These are phyloP conservation scores for Seriola quinqueradiata DNA, from an alignment of 2,113 vertebrate species.

Conservation along the genomic window DNA sequence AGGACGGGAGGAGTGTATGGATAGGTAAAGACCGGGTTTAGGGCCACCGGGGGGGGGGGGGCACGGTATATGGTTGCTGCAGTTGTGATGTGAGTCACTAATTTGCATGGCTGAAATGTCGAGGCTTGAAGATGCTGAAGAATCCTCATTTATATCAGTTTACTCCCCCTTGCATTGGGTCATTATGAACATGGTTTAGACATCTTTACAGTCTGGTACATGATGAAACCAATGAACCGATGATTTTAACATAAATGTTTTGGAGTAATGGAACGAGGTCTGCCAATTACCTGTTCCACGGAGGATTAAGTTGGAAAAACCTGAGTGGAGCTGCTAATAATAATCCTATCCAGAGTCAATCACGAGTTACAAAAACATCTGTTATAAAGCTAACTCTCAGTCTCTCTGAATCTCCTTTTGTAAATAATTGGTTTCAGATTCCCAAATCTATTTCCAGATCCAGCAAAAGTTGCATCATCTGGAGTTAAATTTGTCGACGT, in stretches of 20 bases:
- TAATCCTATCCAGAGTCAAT: slow-evolving; percentile 78
- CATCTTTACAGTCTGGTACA: slow-evolving; percentile 27
- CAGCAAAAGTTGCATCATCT: slow-evolving; percentile 72
- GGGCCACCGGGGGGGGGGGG: slow-evolving; percentile 28
- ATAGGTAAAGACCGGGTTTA: slow-evolving; percentile 64
- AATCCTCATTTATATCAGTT: neutral
- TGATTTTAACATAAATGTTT: slow-evolving; percentile 58
- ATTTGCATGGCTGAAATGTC: neutral
- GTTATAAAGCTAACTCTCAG: slow-evolving; percentile 65
- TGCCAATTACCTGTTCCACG: slow-evolving; percentile 63
- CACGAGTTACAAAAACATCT: slow-evolving; percentile 77
- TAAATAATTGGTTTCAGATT: slow-evolving; percentile 78
- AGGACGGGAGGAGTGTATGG: slow-evolving; percentile 61
- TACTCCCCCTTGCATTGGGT: neutral
- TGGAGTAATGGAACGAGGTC: slow-evolving; percentile 39
- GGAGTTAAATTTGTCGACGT: slow-evolving; percentile 65
- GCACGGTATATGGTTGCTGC: neutral
- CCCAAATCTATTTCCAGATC: slow-evolving; percentile 69
- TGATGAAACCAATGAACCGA: slow-evolving; percentile 34
- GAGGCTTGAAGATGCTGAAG: slow-evolving; percentile 1
- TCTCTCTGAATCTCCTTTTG: slow-evolving; percentile 70
- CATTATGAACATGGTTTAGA: neutral
- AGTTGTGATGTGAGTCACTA: neutral
- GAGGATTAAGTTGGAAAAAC: slow-evolving; percentile 58
- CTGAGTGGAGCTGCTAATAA: slow-evolving; percentile 70